phyloP scores from a whole-genome alignment of 2,797 vertebrate genomes.

The Passerculus sandwichensis region DNA sequence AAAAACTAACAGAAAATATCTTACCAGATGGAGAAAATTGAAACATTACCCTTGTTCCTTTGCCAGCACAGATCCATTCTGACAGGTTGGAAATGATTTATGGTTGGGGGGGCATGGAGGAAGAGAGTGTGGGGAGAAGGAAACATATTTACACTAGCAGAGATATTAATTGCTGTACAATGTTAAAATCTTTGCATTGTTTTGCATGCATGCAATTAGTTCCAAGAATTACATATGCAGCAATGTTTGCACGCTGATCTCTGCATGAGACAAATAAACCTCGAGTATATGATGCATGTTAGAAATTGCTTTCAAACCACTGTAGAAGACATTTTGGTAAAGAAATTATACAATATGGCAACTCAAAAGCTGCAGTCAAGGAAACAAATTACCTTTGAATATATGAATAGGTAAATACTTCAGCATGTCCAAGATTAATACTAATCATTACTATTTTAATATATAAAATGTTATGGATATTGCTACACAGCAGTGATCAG shows the following conservation, averaged over 20 bases:
- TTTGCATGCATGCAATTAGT: constrained; percentile 74
- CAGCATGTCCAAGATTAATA: constrained; percentile 68
- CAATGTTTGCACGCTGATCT: constrained; percentile 68
- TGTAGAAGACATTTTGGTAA: constrained; percentile 52
- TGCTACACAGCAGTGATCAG: constrained; percentile 60
- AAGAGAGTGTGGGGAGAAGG: constrained; percentile 13
- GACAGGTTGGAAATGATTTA: constrained; percentile 83
- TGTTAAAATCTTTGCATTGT: constrained; percentile 76
- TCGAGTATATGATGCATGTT: constrained; percentile 56
- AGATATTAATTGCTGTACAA: constrained; percentile 75
- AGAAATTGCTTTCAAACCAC: constrained; percentile 70
- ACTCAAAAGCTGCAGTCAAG: constrained; percentile 45
- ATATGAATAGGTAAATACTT: constrained; percentile 73
- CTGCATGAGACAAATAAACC: constrained; percentile 72
- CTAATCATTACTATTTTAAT: constrained; percentile 75
- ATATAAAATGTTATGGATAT: constrained; percentile 62
- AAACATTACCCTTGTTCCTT: constrained; percentile 81
- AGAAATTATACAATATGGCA: constrained; percentile 59
- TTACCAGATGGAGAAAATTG: constrained; percentile 83
- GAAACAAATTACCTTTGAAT: constrained; percentile 67
- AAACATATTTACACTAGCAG: constrained; percentile 73
- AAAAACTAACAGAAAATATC: constrained; percentile 78
- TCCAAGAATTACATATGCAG: constrained; percentile 69
- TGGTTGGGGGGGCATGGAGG: constrained; percentile 25
- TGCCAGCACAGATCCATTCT: constrained; percentile 82